Base-by-base conservation (phyloP, 1,140 invertebrate species). In the Scylla paramamosain region DNA sequence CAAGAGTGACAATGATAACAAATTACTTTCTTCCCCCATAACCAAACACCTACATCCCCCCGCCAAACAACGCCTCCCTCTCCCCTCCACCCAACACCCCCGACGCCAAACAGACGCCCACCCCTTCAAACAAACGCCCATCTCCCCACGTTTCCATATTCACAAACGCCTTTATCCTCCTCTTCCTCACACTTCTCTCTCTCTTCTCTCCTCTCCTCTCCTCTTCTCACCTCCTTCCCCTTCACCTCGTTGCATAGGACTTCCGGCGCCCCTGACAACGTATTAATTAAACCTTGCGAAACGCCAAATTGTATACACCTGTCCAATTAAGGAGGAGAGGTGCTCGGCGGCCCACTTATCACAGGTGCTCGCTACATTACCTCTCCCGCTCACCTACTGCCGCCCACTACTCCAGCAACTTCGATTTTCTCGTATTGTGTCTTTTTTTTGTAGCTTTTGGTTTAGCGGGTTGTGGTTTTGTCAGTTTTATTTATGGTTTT, bases 281-380 rank as follows among this genome's bases (percentile, higher is more conserved):
- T 77, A 77, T 77, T 77, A 77, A 77, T 77, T 77, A 77, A 77
- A 77, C 67, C 67, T 77, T 77, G 67, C 67, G 67, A 25, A 77
- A n/a, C n/a, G 25, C 67, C 67, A 1, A 77, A 77, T 77, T 77
- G 67, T 77, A 25, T 77, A 77, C 67, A 77, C 67, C 67, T 77
- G 67, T 77, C 67, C 67, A 77, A 77, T 77, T 77, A 77, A 20
- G 20, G 67, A 77, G 20, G 67, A 25, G 20, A 7, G 25, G 20
- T 77, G n/a, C 25, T n/a, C n/a, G 16, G 25, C 67, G 10, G 16
- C 16, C 67, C 25, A 77, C 67, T 25, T 20, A 77, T 77, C 67
- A 77, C 67, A 77, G 67, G 12, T 77, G 67, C n/a, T 77, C 67
- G 67, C 67, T 77, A 77, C 67, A 12, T 77, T 25, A n/a, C 6